phyloP scores from a whole-genome alignment of 2,797 vertebrate species.

The Acanthurus leucopareius region DNA sequence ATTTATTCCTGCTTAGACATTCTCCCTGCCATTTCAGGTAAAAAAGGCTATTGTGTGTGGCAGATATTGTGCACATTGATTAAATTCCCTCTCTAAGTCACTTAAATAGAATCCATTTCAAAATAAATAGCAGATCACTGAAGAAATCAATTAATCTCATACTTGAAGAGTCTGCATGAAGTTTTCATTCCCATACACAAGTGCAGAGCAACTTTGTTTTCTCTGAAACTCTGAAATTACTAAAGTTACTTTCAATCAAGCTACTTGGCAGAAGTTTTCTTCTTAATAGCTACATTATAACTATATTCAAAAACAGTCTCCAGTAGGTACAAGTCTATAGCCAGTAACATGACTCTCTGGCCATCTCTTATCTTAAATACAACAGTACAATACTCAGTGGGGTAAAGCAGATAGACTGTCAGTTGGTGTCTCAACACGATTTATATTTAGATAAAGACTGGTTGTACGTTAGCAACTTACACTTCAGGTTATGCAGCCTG shows the following conservation, averaged over 20 bases:
- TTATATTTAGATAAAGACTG: too few relatives aligned
- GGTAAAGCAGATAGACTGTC: too few relatives aligned
- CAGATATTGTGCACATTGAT: conserved; percentile 10
- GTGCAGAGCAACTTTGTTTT: not conserved
- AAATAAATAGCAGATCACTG: conserved; percentile 9
- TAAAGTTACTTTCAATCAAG: not conserved
- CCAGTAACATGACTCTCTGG: not conserved
- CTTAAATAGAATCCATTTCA: conserved; percentile 5
- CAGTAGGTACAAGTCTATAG: not conserved
- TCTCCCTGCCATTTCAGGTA: conserved; percentile 1
- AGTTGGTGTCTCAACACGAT: too few relatives aligned
- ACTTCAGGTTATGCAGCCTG: too few relatives aligned
- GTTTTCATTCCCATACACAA: conserved; percentile 5
- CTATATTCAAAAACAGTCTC: not conserved
- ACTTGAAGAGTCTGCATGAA: not conserved
- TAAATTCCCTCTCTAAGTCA: not conserved
- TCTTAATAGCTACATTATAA: not conserved
- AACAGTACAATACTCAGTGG: too few relatives aligned
- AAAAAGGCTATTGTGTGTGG: not conserved
- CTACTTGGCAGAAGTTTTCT: not conserved
- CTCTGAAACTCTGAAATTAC: not conserved
- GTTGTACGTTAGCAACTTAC: too few relatives aligned
- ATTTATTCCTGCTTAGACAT: conserved; percentile 14
- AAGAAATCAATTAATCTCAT: conserved; percentile 17
- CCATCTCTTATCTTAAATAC: not conserved